Evolutionary conservation across 2,113 vertebrate species (phyloP), one percentile per base, ranked within the genome.

Genomic region (Phocoena phocoena): DNA sequence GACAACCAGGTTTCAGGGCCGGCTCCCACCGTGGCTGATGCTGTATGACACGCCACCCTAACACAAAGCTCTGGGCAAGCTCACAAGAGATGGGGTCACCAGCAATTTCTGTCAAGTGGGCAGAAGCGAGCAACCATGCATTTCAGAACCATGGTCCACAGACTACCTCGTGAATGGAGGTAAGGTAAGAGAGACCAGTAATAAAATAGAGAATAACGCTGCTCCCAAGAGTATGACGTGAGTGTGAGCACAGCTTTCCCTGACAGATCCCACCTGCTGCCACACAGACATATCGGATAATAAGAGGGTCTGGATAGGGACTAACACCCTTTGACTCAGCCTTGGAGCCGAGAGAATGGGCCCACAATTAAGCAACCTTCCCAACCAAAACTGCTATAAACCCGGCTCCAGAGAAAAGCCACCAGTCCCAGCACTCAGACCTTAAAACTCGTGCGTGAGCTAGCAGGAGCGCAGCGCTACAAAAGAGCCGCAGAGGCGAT

Each of bases 221-320:
- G 17, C 4, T 14, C 10, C 14, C 58, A 4, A 0, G 15, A 33
- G 14, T 2, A 7, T 7, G 28, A 65, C 58, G 4, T 6, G 15
- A 41, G 11, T 3, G 25, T 17, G 15, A 12, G 26, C 65, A 55
- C n/a, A 17, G 21, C 14, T 21, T 60, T 28, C 55, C 41, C 7
- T 2, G 2, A 13, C 3, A 8, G 13, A 33, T 14, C 21, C 2
- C 4, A 31, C 62, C 33, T 38, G 17, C 88, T 20, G 17, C 73
- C 50, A 15, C 12, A 8, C 0, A 5, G 0, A 2, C 6, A 18
- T 2, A 26, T 11, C 2, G 14, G 47, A 50, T 8, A 0, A 33
- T 1, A 6, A 17, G 5, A 38, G 18, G 28, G 28, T 6, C 63
- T 47, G 36, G 17, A 36, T 8, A 73, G 55, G 13, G 36, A 31